Evolutionary conservation across 2,113 vertebrate genomes (phyloP).

Genomic region (Jacana jacana): DNA sequence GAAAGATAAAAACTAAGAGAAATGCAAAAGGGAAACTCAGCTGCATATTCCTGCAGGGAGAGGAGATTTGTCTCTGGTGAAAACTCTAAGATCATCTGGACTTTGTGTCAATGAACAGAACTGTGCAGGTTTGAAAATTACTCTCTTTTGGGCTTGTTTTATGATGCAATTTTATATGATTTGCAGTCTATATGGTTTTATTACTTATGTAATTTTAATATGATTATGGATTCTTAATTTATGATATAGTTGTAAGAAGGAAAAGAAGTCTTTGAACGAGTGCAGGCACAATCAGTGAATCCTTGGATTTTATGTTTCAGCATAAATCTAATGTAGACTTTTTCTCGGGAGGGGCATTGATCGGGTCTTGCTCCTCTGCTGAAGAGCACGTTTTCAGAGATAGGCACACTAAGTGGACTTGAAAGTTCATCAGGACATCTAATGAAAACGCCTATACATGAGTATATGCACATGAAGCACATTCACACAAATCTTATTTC

Average conservation of each 20-base stretch:
- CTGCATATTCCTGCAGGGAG: constrained; percentile 80
- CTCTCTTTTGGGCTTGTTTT: neutral
- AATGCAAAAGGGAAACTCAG: constrained; percentile 71
- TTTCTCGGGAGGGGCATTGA: neutral
- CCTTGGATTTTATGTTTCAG: neutral
- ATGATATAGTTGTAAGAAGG: neutral
- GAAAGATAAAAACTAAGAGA: constrained; percentile 69
- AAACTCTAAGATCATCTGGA: constrained; percentile 75
- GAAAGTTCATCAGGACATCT: too few species aligned
- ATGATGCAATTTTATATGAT: neutral
- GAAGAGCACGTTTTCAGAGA: neutral
- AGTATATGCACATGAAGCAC: too few species aligned
- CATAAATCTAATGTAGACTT: neutral
- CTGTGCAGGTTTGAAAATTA: constrained; percentile 78
- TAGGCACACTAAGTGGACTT: neutral
- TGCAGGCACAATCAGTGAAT: neutral
- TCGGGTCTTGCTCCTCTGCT: neutral
- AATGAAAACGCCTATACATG: too few species aligned
- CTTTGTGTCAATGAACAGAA: constrained; percentile 80
- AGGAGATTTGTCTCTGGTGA: constrained; percentile 73
- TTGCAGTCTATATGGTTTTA: neutral
- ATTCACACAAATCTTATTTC: too few species aligned
- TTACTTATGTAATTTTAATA: neutral
- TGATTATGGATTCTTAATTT: neutral
- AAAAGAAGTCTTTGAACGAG: neutral